Percentiles rank a stretch among this genome's conserved stretches.
Conservation (phyloP, 2,113 vertebrate genomes). For the Corapipo altera region DNA sequence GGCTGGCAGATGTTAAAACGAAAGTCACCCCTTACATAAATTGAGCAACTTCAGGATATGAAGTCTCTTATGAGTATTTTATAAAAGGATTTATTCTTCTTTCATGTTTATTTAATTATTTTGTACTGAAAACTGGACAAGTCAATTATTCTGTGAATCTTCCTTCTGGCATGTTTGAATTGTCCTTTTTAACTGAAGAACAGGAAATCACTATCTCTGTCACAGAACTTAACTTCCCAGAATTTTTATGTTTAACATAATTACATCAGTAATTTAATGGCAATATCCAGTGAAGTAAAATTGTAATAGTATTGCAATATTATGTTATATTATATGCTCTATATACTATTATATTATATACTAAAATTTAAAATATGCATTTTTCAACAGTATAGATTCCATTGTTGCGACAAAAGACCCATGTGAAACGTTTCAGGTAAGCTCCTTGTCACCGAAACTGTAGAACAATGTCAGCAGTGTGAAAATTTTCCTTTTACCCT, state of each 20-base stretch:
- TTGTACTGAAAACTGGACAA: background rate
- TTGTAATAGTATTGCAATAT: background rate
- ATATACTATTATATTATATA: background rate
- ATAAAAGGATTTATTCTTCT: background rate
- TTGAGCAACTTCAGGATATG: background rate
- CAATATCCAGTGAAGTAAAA: background rate
- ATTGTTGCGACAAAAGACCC: background rate
- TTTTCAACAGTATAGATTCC: background rate
- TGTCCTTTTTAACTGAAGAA: background rate
- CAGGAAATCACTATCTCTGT: background rate
- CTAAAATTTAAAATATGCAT: background rate
- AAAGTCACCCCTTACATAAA: background rate
- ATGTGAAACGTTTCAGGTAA: background rate
- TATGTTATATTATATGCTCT: background rate
- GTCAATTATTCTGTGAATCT: background rate
- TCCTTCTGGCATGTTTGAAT: background rate
- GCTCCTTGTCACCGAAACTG: background rate
- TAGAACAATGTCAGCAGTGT: background rate
- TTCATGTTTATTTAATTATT: constrained; percentile 29
- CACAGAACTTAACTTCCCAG: background rate
- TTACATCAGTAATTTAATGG: background rate
- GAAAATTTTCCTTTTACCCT: background rate
- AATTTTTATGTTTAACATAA: background rate
- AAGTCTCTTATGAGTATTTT: background rate
- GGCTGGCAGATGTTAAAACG: constrained; percentile 7